Evolutionary conservation across 2,797 vertebrate genomes (phyloP), one percentile per base, ranked within the genome.

Genomic region (Dallia pectoralis): DNA sequence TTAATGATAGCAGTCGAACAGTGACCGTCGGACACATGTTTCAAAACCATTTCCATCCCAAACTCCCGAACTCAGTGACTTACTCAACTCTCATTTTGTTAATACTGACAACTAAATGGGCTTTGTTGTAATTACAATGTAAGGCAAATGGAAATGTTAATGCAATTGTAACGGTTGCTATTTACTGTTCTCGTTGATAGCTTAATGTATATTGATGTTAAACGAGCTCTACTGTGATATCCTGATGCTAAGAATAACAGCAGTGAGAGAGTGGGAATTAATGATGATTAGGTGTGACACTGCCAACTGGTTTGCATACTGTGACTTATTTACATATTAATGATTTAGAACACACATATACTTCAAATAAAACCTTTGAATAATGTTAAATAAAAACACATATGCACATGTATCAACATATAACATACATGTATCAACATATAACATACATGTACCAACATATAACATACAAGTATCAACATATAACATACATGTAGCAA

Each of bases 331-430:
- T 44, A 44, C 40, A 40, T 40, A 6, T 40, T 40, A 40, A 40
- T 40, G 6, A 40, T 40, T 5, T 2, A 40, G 36, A 51, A 71
- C 70, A 61, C 56, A 72, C 61, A 71, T 53, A 71, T 32, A 22
- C 62, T 44, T 12, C 14, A 14, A 44, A 44, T 14, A 32, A 67
- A 33, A 69, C 66, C 68, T 64, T 67, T 53, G 36, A 79, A 64
- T 66, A 4, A 71, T 75, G 72, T 67, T 19, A 69, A 82, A 74
- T 76, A 78, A 71, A 75, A 71, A 78, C 80, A 66, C 36, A 48
- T 44, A 51, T 67, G 33, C 19, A 44, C 70, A 44, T 62, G 72
- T 70, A 73, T 71, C 71, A 49, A 6, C 64, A 71, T 69, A 72
- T 80, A 74, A 19, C 44, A 40, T 71, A 7, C 14, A 44, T 14